Base-by-base conservation (phyloP, 35 echinoderm and acorn worm species). In the Hemicentrotus pulcherrimus region DNA sequence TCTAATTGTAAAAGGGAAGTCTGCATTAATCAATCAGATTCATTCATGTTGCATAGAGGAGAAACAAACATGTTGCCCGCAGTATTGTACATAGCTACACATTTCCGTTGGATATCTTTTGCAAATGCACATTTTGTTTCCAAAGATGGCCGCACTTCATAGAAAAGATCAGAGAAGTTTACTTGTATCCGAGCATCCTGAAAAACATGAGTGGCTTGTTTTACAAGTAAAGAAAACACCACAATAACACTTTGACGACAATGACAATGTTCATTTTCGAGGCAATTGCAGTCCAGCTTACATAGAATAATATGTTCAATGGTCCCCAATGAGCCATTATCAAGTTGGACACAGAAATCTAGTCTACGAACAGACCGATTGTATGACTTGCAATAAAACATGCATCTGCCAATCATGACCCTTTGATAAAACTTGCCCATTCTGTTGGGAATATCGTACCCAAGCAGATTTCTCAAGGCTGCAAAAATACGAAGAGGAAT, bases 351-450 rank as follows among this genome's bases (percentile, higher is more conserved):
- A 91, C 89, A 24, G 46, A 41, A 91, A 35, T 91, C 89, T 19
- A 91, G 31, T 91, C 89, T 91, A 46, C 89, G 89, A 41, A 35
- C 18, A 31, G 89, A 91, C 22, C 89, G 89, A 91, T 24, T 91
- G 46, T 91, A 91, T 22, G 89, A 91, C 46, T 32, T 91, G 89
- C 89, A 91, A 91, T 46, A 91, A 35, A 41, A 91, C 89, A 91
- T 91, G 89, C 89, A 91, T 24, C 46, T 19, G 46, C 46, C 46
- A 41, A 91, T 47, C 89, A 91, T 19, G 31, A 91, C 46, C 18
- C 89, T 24, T 46, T 91, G 31, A 91, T 91, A 91, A 47, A 91
- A 91, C 89, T 31, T 19, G 15, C 89, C 89, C 33, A 24, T 91
- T 35, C 22, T 22, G 33, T 91, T 91, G 19, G 4, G 89, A 91